Conservation (phyloP, 2,797 vertebrate genomes). For the Anomalospiza imberbis region DNA sequence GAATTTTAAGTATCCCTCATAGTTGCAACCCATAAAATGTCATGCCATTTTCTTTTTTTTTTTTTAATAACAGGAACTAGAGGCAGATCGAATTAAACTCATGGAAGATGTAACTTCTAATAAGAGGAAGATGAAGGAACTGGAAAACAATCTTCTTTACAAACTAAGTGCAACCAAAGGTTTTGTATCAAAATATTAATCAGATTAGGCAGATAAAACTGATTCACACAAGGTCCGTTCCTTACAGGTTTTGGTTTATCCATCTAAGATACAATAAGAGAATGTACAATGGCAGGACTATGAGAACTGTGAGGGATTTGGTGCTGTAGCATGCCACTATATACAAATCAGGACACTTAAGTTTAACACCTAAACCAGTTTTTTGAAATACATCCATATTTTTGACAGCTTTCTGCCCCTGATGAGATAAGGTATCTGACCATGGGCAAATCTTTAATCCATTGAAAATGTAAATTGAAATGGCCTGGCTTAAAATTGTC, state of each 20-base stretch:
- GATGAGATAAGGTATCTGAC: neutral
- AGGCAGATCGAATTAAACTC: constrained; percentile 75
- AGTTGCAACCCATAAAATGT: neutral
- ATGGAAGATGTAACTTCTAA: constrained; percentile 77
- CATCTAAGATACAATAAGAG: neutral
- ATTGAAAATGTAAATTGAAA: neutral
- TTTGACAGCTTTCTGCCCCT: neutral
- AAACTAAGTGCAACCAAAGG: constrained; percentile 77
- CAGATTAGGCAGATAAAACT: neutral
- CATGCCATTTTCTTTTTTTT: neutral
- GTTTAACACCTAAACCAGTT: neutral
- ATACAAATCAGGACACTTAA: neutral
- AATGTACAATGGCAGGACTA: neutral
- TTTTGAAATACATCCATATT: neutral
- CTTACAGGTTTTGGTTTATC: neutral
- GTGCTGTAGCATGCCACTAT: neutral
- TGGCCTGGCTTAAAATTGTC: neutral
- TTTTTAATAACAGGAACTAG: constrained; percentile 71
- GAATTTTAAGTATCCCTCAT: neutral
- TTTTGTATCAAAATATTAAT: constrained; percentile 32
- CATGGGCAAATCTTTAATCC: neutral
- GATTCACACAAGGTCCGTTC: neutral
- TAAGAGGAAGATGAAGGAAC: constrained; percentile 79
- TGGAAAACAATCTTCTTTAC: constrained; percentile 78
- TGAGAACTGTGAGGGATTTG: neutral